Percentiles rank a stretch among this genome's conserved stretches.
Conservation (phyloP, 1,140 invertebrate genomes). For the Cydia strobilella region DNA sequence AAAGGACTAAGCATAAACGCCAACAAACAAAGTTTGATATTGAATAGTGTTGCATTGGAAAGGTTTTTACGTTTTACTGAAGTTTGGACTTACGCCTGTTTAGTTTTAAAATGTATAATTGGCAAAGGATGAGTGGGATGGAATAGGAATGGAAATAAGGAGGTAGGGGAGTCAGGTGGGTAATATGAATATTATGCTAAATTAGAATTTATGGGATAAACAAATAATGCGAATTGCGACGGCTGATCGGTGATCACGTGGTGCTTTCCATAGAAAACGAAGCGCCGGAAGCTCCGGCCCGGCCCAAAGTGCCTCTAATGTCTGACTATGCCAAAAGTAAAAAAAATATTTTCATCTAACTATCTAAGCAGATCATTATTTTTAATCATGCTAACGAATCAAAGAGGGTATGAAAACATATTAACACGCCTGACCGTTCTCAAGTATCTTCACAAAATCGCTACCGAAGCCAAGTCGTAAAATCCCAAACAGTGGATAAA, state of each 20-base stretch:
- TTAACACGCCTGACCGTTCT: not conserved
- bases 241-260: too few relatives aligned
- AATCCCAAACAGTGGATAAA: constrained; percentile 28
- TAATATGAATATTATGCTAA: not conserved
- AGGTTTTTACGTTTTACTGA: not conserved
- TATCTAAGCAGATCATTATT: too few relatives aligned
- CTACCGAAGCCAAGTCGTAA: constrained; percentile 10
- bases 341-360: too few relatives aligned
- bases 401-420: too few relatives aligned
- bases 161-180: not conserved
- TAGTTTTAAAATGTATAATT: not conserved
- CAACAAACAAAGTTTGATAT: not conserved
- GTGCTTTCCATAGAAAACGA: too few relatives aligned
- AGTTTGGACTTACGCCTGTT: not conserved
- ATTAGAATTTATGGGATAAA: constrained; percentile 10
- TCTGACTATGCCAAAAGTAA: too few relatives aligned
- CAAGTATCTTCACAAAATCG: constrained; percentile 10
- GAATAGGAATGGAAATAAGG: not conserved
- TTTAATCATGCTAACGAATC: too few relatives aligned
- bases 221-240: not conserved
- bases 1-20: not conserved
- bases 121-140: not conserved
- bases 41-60: not conserved
- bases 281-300: too few relatives aligned
- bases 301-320: too few relatives aligned